Evolutionary conservation across 2,113 vertebrate genomes (phyloP).

Genomic region (Ictalurus furcatus): DNA sequence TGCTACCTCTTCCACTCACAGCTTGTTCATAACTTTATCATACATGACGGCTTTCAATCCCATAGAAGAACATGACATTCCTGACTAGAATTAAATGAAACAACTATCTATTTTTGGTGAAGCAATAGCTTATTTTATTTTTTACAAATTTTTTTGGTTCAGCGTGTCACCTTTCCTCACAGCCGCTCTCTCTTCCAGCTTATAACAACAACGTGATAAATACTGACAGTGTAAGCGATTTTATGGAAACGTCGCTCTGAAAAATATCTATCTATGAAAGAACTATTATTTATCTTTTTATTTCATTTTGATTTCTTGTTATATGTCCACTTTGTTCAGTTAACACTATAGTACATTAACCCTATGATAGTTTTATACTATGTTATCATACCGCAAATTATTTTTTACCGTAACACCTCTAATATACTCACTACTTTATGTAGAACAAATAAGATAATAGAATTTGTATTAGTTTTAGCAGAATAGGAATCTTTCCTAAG

Average conservation of each 20-base stretch:
- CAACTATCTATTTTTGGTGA: neutral
- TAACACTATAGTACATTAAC: neutral
- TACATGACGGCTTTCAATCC: neutral
- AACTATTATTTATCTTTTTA: neutral
- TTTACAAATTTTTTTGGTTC: no score
- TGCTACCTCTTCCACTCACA: neutral
- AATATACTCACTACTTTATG: neutral
- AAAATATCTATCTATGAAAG: neutral
- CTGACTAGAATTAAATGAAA: neutral
- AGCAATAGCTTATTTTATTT: neutral
- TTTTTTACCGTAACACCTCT: neutral
- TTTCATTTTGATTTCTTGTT: neutral
- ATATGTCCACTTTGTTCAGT: neutral
- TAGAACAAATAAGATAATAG: neutral
- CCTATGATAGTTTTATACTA: neutral
- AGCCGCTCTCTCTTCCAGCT: neutral
- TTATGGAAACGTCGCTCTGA: neutral
- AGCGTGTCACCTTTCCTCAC: neutral
- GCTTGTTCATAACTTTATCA: neutral
- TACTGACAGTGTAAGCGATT: neutral
- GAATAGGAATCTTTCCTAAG: neutral
- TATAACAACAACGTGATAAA: neutral
- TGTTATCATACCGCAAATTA: neutral
- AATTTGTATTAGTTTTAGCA: neutral
- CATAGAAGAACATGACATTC: neutral